A percentile compares a stretch with the other conserved stretches of the same genome.
Evolutionary conservation across 2,888 invertebrate genomes (phyloP).

Genomic region (Andrena bucephala): DNA sequence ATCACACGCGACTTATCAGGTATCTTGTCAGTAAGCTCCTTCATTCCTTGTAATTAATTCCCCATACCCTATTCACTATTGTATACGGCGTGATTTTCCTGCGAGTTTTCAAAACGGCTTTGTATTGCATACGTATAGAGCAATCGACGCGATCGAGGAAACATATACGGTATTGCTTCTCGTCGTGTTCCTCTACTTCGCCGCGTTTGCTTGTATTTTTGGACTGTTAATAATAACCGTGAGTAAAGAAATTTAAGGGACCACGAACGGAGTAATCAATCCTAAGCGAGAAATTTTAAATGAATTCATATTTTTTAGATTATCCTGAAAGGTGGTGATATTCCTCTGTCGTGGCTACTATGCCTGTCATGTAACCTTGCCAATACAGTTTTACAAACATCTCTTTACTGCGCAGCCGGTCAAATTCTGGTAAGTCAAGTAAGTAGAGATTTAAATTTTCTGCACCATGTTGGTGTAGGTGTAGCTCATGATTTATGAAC

Average conservation of each 20-base stretch:
- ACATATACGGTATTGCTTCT: slow-evolving; percentile 44
- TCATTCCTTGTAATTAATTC: background rate
- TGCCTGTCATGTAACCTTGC: background rate
- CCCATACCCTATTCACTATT: no score
- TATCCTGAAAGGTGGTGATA: background rate
- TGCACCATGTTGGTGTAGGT: no score
- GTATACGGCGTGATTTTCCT: no score
- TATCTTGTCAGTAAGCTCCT: background rate
- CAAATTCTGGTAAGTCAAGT: slow-evolving; percentile 44
- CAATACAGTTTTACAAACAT: slow-evolving; percentile 30
- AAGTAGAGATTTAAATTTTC: background rate
- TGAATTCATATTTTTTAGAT: slow-evolving; percentile 12
- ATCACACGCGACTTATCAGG: slow-evolving; percentile 50
- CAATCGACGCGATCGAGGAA: slow-evolving; percentile 18
- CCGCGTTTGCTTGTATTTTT: slow-evolving; percentile 11
- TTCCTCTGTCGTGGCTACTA: background rate
- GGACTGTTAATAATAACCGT: slow-evolving; percentile 31
- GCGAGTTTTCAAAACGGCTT: background rate
- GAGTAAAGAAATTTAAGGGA: background rate
- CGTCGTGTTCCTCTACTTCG: slow-evolving; percentile 36
- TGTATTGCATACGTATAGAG: slow-evolving; percentile 22
- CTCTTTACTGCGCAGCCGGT: slow-evolving; percentile 42
- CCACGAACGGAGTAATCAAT: background rate
- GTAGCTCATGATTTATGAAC: no score
- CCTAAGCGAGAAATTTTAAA: background rate